phyloP scores from a whole-genome alignment of 1,140 invertebrate genomes.

The Bombus soroeensis region DNA sequence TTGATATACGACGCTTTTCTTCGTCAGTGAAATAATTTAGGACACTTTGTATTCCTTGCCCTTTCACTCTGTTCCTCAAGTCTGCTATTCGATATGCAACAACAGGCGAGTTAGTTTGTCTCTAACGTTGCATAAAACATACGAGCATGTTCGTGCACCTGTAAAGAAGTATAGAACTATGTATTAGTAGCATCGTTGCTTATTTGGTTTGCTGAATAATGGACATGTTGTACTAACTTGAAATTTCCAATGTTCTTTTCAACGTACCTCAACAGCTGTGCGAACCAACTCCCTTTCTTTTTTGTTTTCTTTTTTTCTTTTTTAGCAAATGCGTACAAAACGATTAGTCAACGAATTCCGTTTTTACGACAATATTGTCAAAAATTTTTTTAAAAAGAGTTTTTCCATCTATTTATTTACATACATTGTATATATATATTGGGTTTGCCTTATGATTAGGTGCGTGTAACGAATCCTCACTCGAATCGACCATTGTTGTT shows the following conservation, averaged over 20 bases:
- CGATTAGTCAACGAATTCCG: too few species aligned
- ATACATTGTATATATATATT: too few species aligned
- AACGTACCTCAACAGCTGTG: background rate
- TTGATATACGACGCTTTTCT: too few species aligned
- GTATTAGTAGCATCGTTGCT: background rate
- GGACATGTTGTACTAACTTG: background rate
- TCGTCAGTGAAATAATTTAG: background rate
- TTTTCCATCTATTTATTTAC: too few species aligned
- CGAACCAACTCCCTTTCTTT: background rate
- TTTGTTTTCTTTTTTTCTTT: background rate
- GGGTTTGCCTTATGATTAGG: too few species aligned
- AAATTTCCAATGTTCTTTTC: background rate
- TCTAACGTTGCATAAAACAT: slow-evolving; percentile 13
- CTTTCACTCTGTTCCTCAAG: background rate
- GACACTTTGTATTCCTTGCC: background rate
- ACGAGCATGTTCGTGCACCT: too few species aligned
- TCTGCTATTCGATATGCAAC: background rate
- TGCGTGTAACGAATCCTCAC: too few species aligned
- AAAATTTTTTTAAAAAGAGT: too few species aligned
- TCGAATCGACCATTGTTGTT: too few species aligned
- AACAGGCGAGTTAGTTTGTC: background rate
- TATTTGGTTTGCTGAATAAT: background rate
- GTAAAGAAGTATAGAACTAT: slow-evolving; percentile 5
- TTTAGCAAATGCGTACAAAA: background rate
- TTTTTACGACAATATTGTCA: too few species aligned